phyloP scores from a whole-genome alignment of 2,888 invertebrate genomes.

The Dolichomitus sp. region DNA sequence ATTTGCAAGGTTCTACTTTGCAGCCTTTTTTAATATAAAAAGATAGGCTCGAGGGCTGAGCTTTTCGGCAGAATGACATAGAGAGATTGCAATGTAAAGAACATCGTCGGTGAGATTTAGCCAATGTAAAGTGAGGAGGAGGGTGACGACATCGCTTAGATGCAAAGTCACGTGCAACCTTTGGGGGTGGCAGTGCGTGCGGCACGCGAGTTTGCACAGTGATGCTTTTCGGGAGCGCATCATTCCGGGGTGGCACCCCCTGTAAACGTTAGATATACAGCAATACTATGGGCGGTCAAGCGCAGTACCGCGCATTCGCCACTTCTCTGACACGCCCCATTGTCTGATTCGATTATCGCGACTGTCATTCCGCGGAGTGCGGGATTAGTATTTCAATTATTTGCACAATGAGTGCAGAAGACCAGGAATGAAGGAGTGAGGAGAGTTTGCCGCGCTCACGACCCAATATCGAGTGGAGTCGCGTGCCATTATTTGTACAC shows the following conservation, averaged over 20 bases:
- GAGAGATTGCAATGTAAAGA: background rate
- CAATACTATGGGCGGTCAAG: slow-evolving; percentile 42
- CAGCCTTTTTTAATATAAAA: background rate
- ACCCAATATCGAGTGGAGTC: slow-evolving; percentile 82
- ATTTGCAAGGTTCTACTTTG: background rate
- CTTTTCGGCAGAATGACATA: slow-evolving; percentile 8
- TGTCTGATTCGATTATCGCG: slow-evolving; percentile 79
- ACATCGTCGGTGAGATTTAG: background rate
- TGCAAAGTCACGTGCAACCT: slow-evolving; percentile 84
- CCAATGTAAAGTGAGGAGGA: slow-evolving; percentile 12
- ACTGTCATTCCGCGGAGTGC: slow-evolving; percentile 77
- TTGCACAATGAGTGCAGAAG: slow-evolving; percentile 79
- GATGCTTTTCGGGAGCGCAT: slow-evolving; percentile 69
- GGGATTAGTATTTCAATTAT: slow-evolving; percentile 86
- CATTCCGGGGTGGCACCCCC: slow-evolving; percentile 80
- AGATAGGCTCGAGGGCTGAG: slow-evolving; percentile 1
- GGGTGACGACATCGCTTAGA: slow-evolving; percentile 62
- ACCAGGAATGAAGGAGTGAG: slow-evolving; percentile 57
- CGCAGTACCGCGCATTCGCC: slow-evolving; percentile 56
- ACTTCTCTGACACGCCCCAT: slow-evolving; percentile 71
- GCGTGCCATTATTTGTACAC: slow-evolving; percentile 82
- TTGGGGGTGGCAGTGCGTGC: slow-evolving; percentile 67
- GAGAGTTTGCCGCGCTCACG: slow-evolving; percentile 53
- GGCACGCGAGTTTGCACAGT: slow-evolving; percentile 66
- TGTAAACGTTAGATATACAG: slow-evolving; percentile 52